phyloP scores from a whole-genome alignment of 2,888 invertebrate genomes.

The Drosophila borealis region DNA sequence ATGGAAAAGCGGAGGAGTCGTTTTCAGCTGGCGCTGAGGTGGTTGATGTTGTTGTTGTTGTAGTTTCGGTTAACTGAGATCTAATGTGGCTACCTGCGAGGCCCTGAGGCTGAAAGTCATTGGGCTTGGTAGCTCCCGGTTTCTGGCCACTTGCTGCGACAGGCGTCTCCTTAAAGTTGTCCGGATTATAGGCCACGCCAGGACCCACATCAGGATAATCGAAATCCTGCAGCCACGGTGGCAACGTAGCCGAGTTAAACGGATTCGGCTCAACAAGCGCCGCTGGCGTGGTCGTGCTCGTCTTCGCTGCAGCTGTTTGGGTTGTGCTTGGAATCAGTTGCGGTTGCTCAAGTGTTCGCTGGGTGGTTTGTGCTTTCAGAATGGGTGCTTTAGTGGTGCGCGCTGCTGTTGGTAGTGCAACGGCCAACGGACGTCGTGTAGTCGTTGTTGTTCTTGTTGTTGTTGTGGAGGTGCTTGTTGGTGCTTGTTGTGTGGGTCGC shows the following conservation, averaged over 20 bases:
- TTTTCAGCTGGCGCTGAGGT: conserved; percentile 64
- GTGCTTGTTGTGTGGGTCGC: conserved; percentile 33
- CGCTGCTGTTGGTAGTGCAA: conserved; percentile 33
- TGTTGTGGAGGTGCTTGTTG: conserved; percentile 51
- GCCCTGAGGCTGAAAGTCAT: conserved; percentile 63
- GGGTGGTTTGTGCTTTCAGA: conserved; percentile 37
- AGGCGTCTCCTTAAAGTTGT: conserved; percentile 46
- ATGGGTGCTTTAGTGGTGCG: conserved; percentile 48
- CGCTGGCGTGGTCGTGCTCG: conserved; percentile 50
- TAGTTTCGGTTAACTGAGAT: conserved; percentile 34
- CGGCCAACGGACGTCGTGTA: conserved; percentile 25
- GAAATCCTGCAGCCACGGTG: conserved; percentile 81
- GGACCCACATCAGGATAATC: conserved; percentile 83
- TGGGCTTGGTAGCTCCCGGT: conserved; percentile 59
- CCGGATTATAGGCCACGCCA: conserved; percentile 80
- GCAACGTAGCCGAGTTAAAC: conserved; percentile 81
- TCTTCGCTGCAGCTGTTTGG: conserved; percentile 52
- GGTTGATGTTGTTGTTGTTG: conserved; percentile 24
- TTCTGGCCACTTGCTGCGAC: conserved; percentile 11
- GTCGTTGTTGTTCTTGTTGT: conserved; percentile 32
- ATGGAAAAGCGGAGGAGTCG: conserved; percentile 74
- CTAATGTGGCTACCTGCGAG: conserved; percentile 36
- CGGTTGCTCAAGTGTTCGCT: conserved; percentile 45
- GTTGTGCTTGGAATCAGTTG: conserved; percentile 43
- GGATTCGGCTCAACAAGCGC: conserved; percentile 57